Percentiles rank a stretch among this genome's conserved stretches.
Conservation (phyloP, 2,888 invertebrate species). For the Tinea semifulvella region DNA sequence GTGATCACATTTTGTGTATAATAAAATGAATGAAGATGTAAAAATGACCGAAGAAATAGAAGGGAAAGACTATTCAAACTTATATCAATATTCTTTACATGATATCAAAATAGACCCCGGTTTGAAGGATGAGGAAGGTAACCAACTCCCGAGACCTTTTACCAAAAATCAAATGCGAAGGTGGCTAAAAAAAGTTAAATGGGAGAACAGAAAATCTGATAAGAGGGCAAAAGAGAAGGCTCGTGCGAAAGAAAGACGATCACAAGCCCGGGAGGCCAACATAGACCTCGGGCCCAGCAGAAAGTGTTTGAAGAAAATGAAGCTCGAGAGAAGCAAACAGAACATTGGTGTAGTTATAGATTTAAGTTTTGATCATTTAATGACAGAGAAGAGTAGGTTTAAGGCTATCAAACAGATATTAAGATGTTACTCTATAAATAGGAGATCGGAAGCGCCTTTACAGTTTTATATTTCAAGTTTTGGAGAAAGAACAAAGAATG, state of each 20-base stretch:
- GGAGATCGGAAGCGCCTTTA: slow-evolving; percentile 80
- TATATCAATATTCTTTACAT: slow-evolving; percentile 43
- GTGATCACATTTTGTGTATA: too few species aligned
- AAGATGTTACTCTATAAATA: slow-evolving; percentile 89
- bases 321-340: slow-evolving; percentile 73
- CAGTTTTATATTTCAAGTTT: slow-evolving; percentile 87
- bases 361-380: slow-evolving; percentile 89
- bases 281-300: slow-evolving; percentile 79
- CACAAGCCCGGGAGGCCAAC: slow-evolving; percentile 75
- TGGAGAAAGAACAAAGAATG: slow-evolving; percentile 73
- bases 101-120: slow-evolving; percentile 54
- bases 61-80: slow-evolving; percentile 20
- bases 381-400: slow-evolving; percentile 88
- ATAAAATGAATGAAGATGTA: too few species aligned
- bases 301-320: slow-evolving; percentile 79
- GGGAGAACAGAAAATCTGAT: slow-evolving; percentile 73
- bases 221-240: slow-evolving; percentile 78
- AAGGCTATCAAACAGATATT: slow-evolving; percentile 92
- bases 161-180: slow-evolving; percentile 74
- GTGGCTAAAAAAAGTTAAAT: slow-evolving; percentile 75
- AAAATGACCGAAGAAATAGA: too few species aligned
- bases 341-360: slow-evolving; percentile 83
- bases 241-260: slow-evolving; percentile 73
- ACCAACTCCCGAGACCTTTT: slow-evolving; percentile 51
- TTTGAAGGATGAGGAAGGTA: slow-evolving; percentile 51